A percentile compares a stretch with the other conserved stretches of the same genome.
These are phyloP conservation scores for Taeniopygia guttata DNA, from an alignment of 2,797 vertebrate species.

Conservation along the genomic window DNA sequence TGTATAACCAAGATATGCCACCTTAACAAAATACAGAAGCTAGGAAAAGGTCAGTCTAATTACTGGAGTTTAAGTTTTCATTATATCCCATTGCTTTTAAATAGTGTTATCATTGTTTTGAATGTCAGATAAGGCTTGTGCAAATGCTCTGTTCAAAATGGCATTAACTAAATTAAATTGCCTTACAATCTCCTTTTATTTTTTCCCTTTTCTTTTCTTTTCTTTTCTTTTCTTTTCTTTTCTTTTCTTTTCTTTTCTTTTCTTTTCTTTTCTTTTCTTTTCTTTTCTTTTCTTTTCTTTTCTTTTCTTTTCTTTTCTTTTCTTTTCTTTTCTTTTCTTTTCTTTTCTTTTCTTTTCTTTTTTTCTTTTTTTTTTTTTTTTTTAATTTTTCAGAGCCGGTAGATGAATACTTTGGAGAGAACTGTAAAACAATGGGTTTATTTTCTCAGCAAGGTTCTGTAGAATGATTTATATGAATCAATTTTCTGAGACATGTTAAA, in stretches of 20 bases:
- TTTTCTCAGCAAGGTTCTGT: not conserved
- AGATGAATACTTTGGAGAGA: not conserved
- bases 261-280: no score
- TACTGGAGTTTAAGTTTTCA: not conserved
- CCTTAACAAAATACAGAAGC: not conserved
- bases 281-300: no score
- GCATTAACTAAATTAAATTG: not conserved
- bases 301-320: no score
- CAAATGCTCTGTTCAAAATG: not conserved
- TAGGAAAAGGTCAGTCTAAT: not conserved
- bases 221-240: no score
- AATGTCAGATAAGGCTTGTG: not conserved
- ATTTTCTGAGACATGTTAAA: not conserved
- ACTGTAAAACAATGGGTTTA: not conserved
- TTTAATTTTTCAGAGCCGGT: not conserved
- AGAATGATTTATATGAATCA: not conserved
- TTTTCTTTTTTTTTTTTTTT: rapidly evolving
- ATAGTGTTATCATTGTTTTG: not conserved
- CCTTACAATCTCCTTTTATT: not conserved
- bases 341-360: not conserved
- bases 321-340: no score
- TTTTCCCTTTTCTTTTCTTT: rapidly evolving
- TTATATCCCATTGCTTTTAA: not conserved
- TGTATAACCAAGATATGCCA: not conserved
- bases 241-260: no score